Percentiles rank a stretch among this genome's conserved stretches.
phyloP scores from a whole-genome alignment of 2,113 vertebrate genomes.

The Geococcyx californianus region DNA sequence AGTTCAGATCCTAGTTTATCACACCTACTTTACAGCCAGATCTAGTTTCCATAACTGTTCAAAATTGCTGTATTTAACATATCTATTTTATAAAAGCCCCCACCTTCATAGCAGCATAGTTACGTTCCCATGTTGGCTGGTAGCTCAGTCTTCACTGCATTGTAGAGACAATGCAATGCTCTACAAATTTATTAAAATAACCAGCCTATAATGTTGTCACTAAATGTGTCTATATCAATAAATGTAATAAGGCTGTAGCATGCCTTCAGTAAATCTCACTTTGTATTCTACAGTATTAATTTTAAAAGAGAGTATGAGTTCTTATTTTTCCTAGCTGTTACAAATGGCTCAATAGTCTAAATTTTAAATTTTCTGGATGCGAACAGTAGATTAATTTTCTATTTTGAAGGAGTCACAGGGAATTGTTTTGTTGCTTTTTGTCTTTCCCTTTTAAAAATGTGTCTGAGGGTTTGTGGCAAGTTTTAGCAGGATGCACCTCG shows the following conservation, averaged over 20 bases:
- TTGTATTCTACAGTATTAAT: background rate
- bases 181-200: background rate
- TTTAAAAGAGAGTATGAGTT: background rate
- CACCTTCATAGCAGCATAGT: background rate
- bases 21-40: background rate
- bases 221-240: background rate
- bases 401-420: background rate
- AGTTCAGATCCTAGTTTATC: background rate
- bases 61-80: background rate
- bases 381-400: background rate
- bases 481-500: background rate
- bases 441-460: background rate
- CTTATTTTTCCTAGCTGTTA: background rate
- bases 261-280: background rate
- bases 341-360: background rate
- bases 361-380: background rate
- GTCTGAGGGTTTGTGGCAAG: background rate
- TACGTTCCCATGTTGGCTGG: background rate
- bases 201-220: background rate
- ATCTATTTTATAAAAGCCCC: background rate
- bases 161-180: background rate
- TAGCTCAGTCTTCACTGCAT: background rate
- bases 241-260: background rate
- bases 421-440: background rate
- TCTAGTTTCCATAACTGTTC: background rate